A percentile compares a stretch with the other conserved stretches of the same genome.
These are phyloP conservation scores for Nowickia ferox DNA, from an alignment of 2,888 invertebrate genomes.

Conservation along the genomic window DNA sequence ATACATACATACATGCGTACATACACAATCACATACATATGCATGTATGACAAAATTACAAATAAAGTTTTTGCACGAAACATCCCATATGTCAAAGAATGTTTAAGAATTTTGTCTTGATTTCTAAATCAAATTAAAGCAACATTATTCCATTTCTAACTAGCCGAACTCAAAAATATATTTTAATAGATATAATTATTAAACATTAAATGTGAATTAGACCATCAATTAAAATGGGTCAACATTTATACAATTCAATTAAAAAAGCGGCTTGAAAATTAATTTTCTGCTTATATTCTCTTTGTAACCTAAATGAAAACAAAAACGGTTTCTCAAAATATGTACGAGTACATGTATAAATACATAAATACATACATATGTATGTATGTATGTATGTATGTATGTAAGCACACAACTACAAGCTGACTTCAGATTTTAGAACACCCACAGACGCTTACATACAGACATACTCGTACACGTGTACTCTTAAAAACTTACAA, in stretches of 20 bases:
- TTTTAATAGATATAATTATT: not conserved
- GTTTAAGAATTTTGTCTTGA: not conserved
- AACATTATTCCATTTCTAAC: no score
- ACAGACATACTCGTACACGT: not conserved
- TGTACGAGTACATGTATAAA: not conserved
- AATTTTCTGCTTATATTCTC: not conserved
- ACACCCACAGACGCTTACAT: no score
- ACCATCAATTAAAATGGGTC: conserved; percentile 15
- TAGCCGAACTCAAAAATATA: no score
- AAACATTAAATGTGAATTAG: not conserved
- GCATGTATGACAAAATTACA: no score
- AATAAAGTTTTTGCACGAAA: no score
- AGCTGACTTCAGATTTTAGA: no score
- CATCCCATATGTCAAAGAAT: not conserved
- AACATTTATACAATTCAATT: conserved; percentile 27
- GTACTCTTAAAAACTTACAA: not conserved
- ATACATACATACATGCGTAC: no score
- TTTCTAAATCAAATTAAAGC: not conserved
- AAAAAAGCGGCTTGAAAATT: conserved; percentile 7
- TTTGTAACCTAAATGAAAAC: not conserved
- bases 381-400: not conserved
- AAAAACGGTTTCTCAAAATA: not conserved
- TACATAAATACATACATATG: conserved; percentile 10
- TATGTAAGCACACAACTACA: no score
- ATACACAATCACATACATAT: no score